These are phyloP conservation scores for Chalcis sispes DNA, from an alignment of 2,888 invertebrate species.

Conservation along the genomic window DNA sequence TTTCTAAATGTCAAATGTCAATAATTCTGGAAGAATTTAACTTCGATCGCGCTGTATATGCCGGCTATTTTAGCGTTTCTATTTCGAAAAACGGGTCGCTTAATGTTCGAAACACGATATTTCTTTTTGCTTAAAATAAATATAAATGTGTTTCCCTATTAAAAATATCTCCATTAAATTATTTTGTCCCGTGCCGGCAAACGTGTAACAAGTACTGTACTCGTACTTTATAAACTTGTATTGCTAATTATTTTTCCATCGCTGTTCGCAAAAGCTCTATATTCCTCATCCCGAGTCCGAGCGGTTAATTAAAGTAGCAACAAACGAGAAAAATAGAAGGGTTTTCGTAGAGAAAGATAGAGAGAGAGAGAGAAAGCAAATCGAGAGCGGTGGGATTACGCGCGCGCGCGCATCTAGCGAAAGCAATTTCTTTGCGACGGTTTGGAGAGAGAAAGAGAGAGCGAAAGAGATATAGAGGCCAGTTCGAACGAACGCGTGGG, in stretches of 20 bases:
- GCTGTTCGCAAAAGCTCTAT: not conserved
- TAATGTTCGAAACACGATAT: too few species aligned
- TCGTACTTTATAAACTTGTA: not conserved
- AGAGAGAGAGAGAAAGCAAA: not conserved
- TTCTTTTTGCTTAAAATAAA: slow-evolving; percentile 26
- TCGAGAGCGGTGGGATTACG: slow-evolving; percentile 17
- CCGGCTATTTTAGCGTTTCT: too few species aligned
- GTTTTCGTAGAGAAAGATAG: slow-evolving; percentile 22
- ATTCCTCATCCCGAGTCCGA: not conserved
- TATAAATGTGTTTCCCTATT: not conserved
- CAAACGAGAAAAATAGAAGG: slow-evolving; percentile 37
- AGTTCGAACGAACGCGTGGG: slow-evolving; percentile 31
- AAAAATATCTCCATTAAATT: slow-evolving; percentile 29
- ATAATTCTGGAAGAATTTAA: too few species aligned
- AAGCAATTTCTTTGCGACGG: slow-evolving; percentile 58
- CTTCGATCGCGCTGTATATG: too few species aligned
- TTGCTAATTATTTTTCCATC: not conserved
- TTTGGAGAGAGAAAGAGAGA: slow-evolving; percentile 49
- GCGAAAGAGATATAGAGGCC: too few species aligned
- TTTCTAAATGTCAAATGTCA: too few species aligned
- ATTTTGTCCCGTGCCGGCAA: not conserved
- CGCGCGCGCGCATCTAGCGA: slow-evolving; percentile 18
- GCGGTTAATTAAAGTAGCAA: slow-evolving; percentile 39
- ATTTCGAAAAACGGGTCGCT: too few species aligned
- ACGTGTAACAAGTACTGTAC: not conserved